Evolutionary conservation across 2,888 invertebrate genomes (phyloP).

Genomic region (Amphipyra tragopoginis): DNA sequence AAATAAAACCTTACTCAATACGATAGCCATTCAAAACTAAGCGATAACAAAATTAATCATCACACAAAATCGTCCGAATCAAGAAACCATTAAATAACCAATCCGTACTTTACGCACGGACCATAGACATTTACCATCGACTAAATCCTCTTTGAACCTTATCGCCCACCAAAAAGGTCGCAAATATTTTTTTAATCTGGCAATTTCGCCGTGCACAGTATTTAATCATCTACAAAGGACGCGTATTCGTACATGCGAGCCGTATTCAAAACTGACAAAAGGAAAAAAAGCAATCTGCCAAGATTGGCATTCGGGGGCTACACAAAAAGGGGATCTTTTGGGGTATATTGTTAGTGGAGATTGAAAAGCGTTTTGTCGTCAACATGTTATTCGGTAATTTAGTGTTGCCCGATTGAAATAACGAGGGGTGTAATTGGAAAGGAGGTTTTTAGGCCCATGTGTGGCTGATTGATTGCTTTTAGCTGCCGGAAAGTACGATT

Average conservation of each 20-base stretch:
- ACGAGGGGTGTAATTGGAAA: constrained; percentile 83
- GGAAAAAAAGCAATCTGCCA: constrained; percentile 89
- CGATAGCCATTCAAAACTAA: constrained; percentile 60
- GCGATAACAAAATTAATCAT: constrained; percentile 83
- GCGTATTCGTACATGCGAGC: constrained; percentile 79
- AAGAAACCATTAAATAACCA: constrained; percentile 89
- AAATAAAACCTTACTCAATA: constrained; percentile 48
- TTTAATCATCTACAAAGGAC: constrained; percentile 88
- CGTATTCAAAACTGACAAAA: constrained; percentile 89
- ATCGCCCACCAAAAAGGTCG: constrained; percentile 63
- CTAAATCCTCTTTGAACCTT: constrained; percentile 53
- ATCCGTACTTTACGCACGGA: constrained; percentile 76
- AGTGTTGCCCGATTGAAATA: constrained; percentile 85
- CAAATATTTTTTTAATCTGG: constrained; percentile 61
- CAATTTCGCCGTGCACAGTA: constrained; percentile 73
- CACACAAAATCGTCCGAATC: constrained; percentile 80
- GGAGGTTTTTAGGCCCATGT: constrained; percentile 79
- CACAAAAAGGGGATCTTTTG: constrained; percentile 62
- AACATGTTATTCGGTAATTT: constrained; percentile 89
- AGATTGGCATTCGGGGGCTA: constrained; percentile 88
- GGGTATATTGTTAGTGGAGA: constrained; percentile 82
- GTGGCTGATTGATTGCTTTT: constrained; percentile 82
- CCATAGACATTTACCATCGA: constrained; percentile 49
- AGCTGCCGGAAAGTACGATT: constrained; percentile 63
- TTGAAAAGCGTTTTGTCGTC: constrained; percentile 89